Evolutionary conservation across 2,888 invertebrate species (phyloP), one percentile per base, ranked within the genome.

Genomic region (Thymelicus lineola): DNA sequence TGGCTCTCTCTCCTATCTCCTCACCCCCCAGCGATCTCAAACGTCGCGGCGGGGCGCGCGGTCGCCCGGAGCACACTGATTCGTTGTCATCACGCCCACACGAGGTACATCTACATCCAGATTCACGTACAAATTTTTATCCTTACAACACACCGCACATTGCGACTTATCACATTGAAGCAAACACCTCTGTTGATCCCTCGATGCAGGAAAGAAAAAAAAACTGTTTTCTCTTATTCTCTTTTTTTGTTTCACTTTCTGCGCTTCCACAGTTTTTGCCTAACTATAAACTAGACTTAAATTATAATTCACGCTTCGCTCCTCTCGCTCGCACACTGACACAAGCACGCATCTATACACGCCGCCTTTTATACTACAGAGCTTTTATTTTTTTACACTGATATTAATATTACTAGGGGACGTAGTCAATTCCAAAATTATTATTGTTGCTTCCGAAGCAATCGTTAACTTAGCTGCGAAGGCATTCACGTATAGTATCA

Each of bases 231-330:
- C 80, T 78, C 75, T 77, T 38, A 38, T 38, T 38, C 10, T 38
- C 6, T 38, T 38, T 75, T 77, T 74, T 71, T 48, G 46, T 75
- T 78, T 84, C 82, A 79, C 76, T 81, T 86, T 84, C 83, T 83
- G 85, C 86, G 84, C 68, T 61, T 84, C 87, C 86, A 87, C 88
- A 86, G 87, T 86, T 88, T 90, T 90, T 84, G 88, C 93, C 93
- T 93, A 93, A 91, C 93, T 93, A 93, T 86, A 86, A 84, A 86
- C 93, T 93, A 93, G 84, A 87, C 91, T 92, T 93, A 91, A 84
- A 84, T 83, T 74, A 85, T 77, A 20, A 82, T 85, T 74, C 86
- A 82, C 85, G 77, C 80, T 17, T 74, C 84, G 72, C 84, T 77
- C 80, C 70, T 72, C 75, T 68, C 77, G 74, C 75, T 71, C 78